phyloP scores from a whole-genome alignment of 2,888 invertebrate species.

The Caenorhabditis auriculariae region DNA sequence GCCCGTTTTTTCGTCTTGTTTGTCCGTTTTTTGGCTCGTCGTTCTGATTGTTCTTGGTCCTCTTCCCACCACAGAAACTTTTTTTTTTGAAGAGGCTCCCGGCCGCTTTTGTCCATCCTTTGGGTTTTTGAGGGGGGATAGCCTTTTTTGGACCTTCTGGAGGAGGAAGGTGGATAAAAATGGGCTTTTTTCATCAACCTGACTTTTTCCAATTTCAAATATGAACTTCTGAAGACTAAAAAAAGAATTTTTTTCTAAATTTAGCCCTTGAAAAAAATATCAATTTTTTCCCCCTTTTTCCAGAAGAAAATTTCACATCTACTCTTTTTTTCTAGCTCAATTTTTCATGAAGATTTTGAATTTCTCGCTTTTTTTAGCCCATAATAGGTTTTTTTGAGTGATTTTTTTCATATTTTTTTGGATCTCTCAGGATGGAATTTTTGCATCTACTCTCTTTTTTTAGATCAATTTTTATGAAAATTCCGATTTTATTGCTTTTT shows the following conservation, averaged over 20 bases:
- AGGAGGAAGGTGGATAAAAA: too few relatives aligned
- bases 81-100: too few relatives aligned
- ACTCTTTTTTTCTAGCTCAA: neutral
- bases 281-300: neutral
- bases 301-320: neutral
- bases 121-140: neutral
- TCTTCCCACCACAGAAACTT: neutral
- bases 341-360: neutral
- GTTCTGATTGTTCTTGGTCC: constrained; percentile 10
- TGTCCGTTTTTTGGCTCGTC: constrained; percentile 6
- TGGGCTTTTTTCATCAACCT: neutral
- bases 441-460: too few relatives aligned
- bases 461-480: too few relatives aligned
- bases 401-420: too few relatives aligned
- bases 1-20: neutral
- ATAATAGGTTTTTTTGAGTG: too few relatives aligned
- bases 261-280: too few relatives aligned
- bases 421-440: too few relatives aligned
- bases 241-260: too few relatives aligned
- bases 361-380: neutral
- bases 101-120: neutral
- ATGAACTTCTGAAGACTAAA: too few relatives aligned
- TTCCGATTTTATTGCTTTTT: too few relatives aligned
- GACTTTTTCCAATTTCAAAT: neutral
- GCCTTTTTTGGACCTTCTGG: neutral